Percentiles rank a stretch among this genome's conserved stretches.
Conservation (phyloP, 2,888 invertebrate genomes). For the Diachrysia chrysitis region DNA sequence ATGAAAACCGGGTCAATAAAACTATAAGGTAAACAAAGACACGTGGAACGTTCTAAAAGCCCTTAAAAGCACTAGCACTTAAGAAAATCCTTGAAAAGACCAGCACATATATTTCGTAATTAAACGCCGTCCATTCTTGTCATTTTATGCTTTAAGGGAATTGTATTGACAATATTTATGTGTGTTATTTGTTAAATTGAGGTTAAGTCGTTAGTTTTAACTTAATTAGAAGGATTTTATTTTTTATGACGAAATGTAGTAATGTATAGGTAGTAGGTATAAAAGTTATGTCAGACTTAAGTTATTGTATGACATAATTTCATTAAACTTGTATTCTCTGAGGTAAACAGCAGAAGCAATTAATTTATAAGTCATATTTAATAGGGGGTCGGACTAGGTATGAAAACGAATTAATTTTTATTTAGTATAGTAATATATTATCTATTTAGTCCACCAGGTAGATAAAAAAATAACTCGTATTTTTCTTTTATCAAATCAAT, state of each 20-base stretch:
- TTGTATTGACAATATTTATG: constrained; percentile 20
- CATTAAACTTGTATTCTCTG: too few relatives aligned
- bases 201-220: constrained; percentile 30
- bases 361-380: neutral
- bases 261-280: too few relatives aligned
- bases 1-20: constrained; percentile 29
- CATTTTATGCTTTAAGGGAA: constrained; percentile 18
- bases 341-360: neutral
- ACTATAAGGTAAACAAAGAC: constrained; percentile 23
- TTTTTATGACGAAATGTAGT: constrained; percentile 38
- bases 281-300: neutral
- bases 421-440: too few relatives aligned
- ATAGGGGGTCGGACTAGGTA: too few relatives aligned
- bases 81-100: constrained; percentile 21
- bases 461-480: too few relatives aligned
- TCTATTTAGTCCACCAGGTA: too few relatives aligned
- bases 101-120: constrained; percentile 15
- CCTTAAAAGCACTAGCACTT: constrained; percentile 20
- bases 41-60: constrained; percentile 5
- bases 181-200: constrained; percentile 31
- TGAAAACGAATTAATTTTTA: neutral
- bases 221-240: constrained; percentile 36
- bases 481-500: too few relatives aligned
- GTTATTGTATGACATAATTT: neutral
- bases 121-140: constrained; percentile 11